These are phyloP conservation scores for Zelostemma sp. DNA, from an alignment of 1,140 invertebrate species.

Conservation along the genomic window DNA sequence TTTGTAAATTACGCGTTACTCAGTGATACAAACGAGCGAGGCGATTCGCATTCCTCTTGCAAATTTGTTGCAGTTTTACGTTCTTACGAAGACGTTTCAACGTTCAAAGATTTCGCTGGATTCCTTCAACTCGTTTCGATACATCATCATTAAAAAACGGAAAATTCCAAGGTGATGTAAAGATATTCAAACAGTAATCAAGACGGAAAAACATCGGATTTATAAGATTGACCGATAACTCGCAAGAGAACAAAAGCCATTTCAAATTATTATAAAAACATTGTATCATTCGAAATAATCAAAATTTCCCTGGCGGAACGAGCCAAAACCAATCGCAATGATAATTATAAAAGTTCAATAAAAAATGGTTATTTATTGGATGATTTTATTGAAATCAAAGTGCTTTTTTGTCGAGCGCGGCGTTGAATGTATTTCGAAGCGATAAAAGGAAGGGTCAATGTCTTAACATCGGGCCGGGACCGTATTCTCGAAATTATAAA, in stretches of 20 bases:
- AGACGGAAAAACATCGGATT: slow-evolving; percentile 36
- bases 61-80: not conserved
- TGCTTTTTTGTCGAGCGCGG: too few species aligned
- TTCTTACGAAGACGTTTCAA: too few species aligned
- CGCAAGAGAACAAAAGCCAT: slow-evolving; percentile 9
- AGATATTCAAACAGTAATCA: slow-evolving; percentile 31
- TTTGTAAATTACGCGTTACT: slow-evolving; percentile 1
- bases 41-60: not conserved
- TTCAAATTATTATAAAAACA: too few species aligned
- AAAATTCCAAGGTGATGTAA: slow-evolving; percentile 29
- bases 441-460: not conserved
- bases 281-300: too few species aligned
- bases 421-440: slow-evolving; percentile 19
- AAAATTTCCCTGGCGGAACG: too few species aligned
- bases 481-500: slow-evolving; percentile 20
- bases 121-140: not conserved
- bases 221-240: slow-evolving; percentile 35
- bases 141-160: slow-evolving; percentile 12
- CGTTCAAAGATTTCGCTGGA: too few species aligned
- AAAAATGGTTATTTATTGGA: too few species aligned
- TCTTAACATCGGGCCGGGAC: slow-evolving; percentile 8
- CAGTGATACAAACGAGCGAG: not conserved
- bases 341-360: too few species aligned
- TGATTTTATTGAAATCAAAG: too few species aligned
- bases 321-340: too few species aligned